phyloP scores from a whole-genome alignment of 2,113 vertebrate species.

The Eleginops maclovinus region DNA sequence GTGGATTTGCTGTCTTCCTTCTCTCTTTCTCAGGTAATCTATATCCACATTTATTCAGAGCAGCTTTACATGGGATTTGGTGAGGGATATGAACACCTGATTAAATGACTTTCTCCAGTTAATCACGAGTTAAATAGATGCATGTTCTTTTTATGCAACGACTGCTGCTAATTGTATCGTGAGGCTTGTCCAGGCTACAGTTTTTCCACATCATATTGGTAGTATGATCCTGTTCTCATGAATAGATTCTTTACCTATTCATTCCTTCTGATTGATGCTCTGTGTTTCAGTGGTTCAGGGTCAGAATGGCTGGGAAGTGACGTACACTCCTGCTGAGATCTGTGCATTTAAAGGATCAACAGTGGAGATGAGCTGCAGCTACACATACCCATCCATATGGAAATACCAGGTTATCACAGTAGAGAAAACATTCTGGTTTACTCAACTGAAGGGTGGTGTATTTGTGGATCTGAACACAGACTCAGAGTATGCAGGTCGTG shows the following conservation, averaged over 20 bases:
- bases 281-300: conserved; percentile 30
- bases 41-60: no score
- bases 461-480: background rate
- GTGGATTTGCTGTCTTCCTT: no score
- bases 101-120: no score
- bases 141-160: no score
- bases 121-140: no score
- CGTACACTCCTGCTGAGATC: background rate
- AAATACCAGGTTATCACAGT: fast-evolving
- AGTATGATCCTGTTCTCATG: background rate
- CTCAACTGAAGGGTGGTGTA: fast-evolving
- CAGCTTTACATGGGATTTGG: no score
- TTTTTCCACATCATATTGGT: no score
- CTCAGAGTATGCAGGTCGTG: background rate
- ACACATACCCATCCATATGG: background rate
- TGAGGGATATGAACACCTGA: no score
- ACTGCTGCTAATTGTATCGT: no score
- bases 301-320: background rate
- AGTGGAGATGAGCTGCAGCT: background rate
- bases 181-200: no score
- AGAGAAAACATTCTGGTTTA: background rate
- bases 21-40: no score
- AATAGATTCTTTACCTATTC: background rate
- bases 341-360: no score
- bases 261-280: background rate